These are phyloP conservation scores for Lucilia cuprina DNA, from an alignment of 1,140 invertebrate species.

Conservation along the genomic window DNA sequence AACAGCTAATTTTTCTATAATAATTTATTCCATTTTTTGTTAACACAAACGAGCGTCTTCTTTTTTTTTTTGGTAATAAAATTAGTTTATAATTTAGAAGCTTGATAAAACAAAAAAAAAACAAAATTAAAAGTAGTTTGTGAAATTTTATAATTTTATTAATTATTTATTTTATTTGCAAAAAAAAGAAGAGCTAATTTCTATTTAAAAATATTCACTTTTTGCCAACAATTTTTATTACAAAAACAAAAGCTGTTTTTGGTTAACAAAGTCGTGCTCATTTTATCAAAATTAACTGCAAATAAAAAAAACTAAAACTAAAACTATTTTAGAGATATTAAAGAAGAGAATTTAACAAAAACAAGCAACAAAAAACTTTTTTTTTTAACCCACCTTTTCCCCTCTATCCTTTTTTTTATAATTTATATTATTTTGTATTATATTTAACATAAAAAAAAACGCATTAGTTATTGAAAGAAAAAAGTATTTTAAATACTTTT, in stretches of 20 bases:
- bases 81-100: background rate
- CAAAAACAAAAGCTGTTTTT: background rate
- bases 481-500: conserved; percentile 23
- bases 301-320: background rate
- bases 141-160: background rate
- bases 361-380: conserved; percentile 34
- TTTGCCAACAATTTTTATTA: too few relatives aligned
- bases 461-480: background rate
- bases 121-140: background rate
- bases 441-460: background rate
- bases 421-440: background rate
- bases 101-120: too few relatives aligned
- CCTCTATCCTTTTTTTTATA: background rate
- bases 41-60: background rate
- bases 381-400: conserved; percentile 1
- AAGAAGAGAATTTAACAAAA: conserved; percentile 35
- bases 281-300: background rate
- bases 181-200: conserved; percentile 2
- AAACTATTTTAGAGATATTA: conserved; percentile 25
- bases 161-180: background rate
- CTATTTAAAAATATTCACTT: background rate
- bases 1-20: background rate
- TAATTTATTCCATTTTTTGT: background rate
- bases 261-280: conserved; percentile 30
- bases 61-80: background rate